Conservation (phyloP, 1,140 invertebrate genomes). For the Antheraea pernyi region DNA sequence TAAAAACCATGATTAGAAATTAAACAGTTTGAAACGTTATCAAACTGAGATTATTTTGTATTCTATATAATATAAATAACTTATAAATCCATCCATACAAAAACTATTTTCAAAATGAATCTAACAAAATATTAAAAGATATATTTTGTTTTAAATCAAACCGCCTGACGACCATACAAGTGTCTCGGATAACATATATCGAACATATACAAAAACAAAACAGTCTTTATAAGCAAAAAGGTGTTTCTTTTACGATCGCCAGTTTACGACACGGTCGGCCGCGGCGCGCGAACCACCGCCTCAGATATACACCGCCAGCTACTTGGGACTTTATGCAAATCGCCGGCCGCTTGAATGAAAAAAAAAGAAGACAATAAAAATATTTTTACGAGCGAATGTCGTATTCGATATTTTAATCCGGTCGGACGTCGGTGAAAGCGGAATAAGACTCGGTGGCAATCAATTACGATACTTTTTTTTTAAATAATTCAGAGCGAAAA, state of each 20-base stretch:
- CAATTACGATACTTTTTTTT: slow-evolving; percentile 25
- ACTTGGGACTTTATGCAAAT: slow-evolving; percentile 57
- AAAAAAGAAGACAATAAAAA: slow-evolving; percentile 40
- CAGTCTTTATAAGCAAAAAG: slow-evolving; percentile 44
- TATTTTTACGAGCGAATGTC: slow-evolving; percentile 41
- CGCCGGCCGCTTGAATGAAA: slow-evolving; percentile 32
- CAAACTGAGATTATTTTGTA: too few relatives aligned
- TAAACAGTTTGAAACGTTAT: too few relatives aligned
- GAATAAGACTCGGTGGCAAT: slow-evolving; percentile 27
- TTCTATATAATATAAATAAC: background rate
- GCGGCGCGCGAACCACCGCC: slow-evolving; percentile 24
- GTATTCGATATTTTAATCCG: slow-evolving; percentile 44
- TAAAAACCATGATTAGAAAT: too few relatives aligned
- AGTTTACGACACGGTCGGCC: slow-evolving; percentile 39
- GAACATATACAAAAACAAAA: slow-evolving; percentile 10
- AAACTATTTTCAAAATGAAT: background rate
- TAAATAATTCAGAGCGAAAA: slow-evolving; percentile 10
- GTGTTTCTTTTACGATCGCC: slow-evolving; percentile 55
- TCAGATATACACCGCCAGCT: slow-evolving; percentile 36
- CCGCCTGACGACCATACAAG: slow-evolving; percentile 17
- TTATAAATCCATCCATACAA: background rate
- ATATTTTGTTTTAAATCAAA: slow-evolving; percentile 11
- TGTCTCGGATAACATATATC: slow-evolving; percentile 21
- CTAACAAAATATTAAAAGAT: background rate
- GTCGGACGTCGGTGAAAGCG: slow-evolving; percentile 36